Evolutionary conservation across 2,797 vertebrate genomes (phyloP).

Genomic region (Lacerta viridis): DNA sequence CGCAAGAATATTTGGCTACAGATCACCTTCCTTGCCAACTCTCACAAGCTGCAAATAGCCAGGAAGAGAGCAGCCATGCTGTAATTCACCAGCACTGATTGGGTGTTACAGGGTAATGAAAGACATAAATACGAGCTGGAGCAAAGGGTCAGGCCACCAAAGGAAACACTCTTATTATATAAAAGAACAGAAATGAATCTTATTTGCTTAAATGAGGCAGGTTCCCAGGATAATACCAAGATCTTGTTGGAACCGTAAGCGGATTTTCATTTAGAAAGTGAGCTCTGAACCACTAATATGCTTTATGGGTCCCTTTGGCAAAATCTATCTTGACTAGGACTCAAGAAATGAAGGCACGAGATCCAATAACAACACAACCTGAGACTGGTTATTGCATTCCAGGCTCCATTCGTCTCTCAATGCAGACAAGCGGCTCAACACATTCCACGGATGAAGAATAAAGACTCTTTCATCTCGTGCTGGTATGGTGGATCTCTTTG

Average conservation of each 20-base stretch:
- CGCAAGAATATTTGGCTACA: conserved; percentile 40
- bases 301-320: conserved; percentile 73
- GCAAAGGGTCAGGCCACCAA: conserved; percentile 35
- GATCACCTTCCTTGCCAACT: conserved; percentile 36
- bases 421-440: conserved; percentile 28
- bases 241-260: conserved; percentile 1
- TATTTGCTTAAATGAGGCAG: conserved; percentile 33
- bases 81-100: conserved; percentile 1
- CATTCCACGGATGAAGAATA: conserved; percentile 33
- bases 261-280: conserved; percentile 57
- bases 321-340: conserved; percentile 60
- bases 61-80: accelerated
- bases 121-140: accelerated
- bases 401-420: conserved; percentile 66
- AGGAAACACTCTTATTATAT: conserved; percentile 36
- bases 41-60: conserved; percentile 8
- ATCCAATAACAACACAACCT: conserved; percentile 76
- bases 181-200: conserved; percentile 47
- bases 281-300: conserved; percentile 61
- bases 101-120: background rate
- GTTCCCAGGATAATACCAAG: conserved; percentile 26
- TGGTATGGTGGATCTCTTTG: background rate
- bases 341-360: conserved; percentile 72
- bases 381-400: conserved; percentile 63
- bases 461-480: conserved; percentile 41